Evolutionary conservation across 2,888 invertebrate species (phyloP), one percentile per base, ranked within the genome.

Genomic region (Pedicia rivosa): DNA sequence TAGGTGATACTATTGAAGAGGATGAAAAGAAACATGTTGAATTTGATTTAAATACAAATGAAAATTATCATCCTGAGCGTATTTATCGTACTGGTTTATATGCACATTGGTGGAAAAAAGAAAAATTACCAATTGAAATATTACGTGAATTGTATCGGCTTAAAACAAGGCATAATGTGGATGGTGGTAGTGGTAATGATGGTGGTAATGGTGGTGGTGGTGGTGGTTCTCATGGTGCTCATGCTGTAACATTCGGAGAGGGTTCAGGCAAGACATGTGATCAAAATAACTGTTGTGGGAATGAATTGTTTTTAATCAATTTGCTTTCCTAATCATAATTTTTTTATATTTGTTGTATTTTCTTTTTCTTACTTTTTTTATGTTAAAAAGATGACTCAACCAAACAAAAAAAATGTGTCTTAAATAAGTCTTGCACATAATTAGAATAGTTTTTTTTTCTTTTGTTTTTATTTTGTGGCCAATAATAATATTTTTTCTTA

Each of bases 91-190:
- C 84, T 33, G 84, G 83, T 52, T 67, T 87, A 61, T 87, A 87
- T 61, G 86, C 84, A 44, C 87, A 87, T 65, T 87, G 87, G 87
- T 87, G 86, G 84, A 76, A 86, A 66, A 87, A 87, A 69, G 82
- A 81, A 55, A 78, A 78, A 54, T 68, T 83, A 55, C 81, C 81
- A 45, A 70, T 67, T 56, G 71, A 67, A 59, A 68, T 73, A 61
- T 64, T 72, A 56, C 58, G 66, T 54, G 68, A 59, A 59, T 64
- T 65, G 10, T 35, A n/a, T 65, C 65, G 65, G 64, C 35, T 41
- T 39, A 40, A 35, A 38, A 43, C 41, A 42, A 10, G 35, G 42
- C 42, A 43, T 40, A 41, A 41, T 43, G 39, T 37, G 35, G 63
- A 58, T 61, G 62, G 63, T 65, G 26, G 64, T 65, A 63, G 61